Percentiles rank a stretch among this genome's conserved stretches.
Evolutionary conservation across 2,797 vertebrate genomes (phyloP).

Genomic region (Pagetopsis macropterus): DNA sequence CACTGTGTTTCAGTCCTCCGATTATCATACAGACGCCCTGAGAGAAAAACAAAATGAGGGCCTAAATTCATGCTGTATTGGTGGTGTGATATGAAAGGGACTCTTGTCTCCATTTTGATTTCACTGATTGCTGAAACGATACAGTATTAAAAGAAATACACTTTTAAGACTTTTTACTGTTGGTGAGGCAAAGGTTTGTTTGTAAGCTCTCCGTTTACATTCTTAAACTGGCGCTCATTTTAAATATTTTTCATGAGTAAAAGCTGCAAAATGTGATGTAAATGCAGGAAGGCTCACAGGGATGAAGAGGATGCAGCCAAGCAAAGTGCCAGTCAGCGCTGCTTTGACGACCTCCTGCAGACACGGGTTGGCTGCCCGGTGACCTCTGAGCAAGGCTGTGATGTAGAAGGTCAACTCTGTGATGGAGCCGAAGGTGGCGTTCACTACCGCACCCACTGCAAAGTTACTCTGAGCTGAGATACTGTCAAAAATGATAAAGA

Average conservation of each 20-base stretch:
- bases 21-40: constrained; percentile 93
- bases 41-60: constrained; percentile 18
- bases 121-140: neutral
- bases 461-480: constrained; percentile 92
- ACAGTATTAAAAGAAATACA: neutral
- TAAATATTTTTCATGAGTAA: neutral
- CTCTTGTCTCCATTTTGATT: neutral
- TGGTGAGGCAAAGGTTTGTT: neutral
- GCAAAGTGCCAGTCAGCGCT: constrained; percentile 87
- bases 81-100: neutral
- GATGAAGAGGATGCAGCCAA: constrained; percentile 91
- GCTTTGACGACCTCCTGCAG: constrained; percentile 91
- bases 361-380: constrained; percentile 82
- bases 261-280: neutral
- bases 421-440: constrained; percentile 91
- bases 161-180: neutral
- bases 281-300: constrained; percentile 72
- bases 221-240: neutral
- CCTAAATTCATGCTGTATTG: neutral
- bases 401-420: constrained; percentile 93
- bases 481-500: constrained; percentile 50
- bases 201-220: neutral
- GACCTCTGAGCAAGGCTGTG: constrained; percentile 88
- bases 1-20: constrained; percentile 88
- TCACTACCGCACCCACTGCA: constrained; percentile 90